Evolutionary conservation across 2,888 invertebrate genomes (phyloP).

Genomic region (Oscheius onirici): DNA sequence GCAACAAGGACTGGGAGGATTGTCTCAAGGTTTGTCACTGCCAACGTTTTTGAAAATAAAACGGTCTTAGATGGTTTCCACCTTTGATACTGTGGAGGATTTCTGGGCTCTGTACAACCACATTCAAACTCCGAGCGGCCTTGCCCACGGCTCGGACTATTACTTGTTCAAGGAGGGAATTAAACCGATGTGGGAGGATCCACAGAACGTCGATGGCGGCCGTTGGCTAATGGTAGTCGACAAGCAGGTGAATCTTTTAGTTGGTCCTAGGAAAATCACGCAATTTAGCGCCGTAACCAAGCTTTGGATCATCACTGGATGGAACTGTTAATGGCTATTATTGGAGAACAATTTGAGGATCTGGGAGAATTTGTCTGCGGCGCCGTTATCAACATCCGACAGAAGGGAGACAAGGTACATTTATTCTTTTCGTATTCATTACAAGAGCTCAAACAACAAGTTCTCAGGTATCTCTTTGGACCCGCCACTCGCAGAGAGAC

Average conservation of each 20-base stretch:
- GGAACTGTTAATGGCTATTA: slow-evolving; percentile 77
- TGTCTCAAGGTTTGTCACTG: slow-evolving; percentile 80
- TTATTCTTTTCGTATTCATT: neutral
- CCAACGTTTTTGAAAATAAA: neutral
- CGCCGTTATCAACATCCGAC: slow-evolving; percentile 92
- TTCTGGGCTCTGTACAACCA: slow-evolving; percentile 88
- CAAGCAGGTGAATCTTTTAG: slow-evolving; percentile 48
- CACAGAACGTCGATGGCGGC: slow-evolving; percentile 87
- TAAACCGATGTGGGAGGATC: slow-evolving; percentile 95
- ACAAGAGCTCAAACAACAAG: too few species aligned
- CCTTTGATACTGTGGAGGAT: slow-evolving; percentile 96
- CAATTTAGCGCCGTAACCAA: slow-evolving; percentile 47
- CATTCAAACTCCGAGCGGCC: slow-evolving; percentile 79
- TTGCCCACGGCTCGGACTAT: slow-evolving; percentile 86
- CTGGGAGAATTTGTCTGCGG: slow-evolving; percentile 91
- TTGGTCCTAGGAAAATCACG: neutral
- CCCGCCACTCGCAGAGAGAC: slow-evolving; percentile 83
- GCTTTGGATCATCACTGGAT: slow-evolving; percentile 70
- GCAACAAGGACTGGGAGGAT: slow-evolving; percentile 87
- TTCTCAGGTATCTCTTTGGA: slow-evolving; percentile 83
- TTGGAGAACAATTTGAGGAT: slow-evolving; percentile 91
- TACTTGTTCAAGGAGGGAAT: slow-evolving; percentile 79
- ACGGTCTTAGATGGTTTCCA: slow-evolving; percentile 80
- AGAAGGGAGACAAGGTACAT: slow-evolving; percentile 85
- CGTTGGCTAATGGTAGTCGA: slow-evolving; percentile 89